phyloP scores from a whole-genome alignment of 2,113 vertebrate species.

The Oenanthe oenanthe region DNA sequence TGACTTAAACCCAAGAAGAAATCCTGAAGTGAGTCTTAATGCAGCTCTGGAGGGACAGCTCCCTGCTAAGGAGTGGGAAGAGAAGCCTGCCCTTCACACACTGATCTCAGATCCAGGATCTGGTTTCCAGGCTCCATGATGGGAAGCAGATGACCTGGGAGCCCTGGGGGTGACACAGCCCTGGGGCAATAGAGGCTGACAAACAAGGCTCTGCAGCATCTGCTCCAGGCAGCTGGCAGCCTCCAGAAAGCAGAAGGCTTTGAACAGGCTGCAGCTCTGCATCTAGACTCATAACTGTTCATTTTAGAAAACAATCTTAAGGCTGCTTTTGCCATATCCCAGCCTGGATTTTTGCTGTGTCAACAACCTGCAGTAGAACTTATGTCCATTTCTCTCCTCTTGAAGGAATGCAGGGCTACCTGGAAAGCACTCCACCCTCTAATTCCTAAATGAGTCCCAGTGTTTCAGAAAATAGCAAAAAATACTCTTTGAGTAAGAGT shows the following conservation, averaged over 20 bases:
- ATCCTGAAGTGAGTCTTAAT: background rate
- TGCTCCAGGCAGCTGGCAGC: background rate
- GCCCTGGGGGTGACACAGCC: background rate
- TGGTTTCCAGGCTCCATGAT: background rate
- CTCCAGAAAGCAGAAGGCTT: background rate
- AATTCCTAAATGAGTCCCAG: background rate
- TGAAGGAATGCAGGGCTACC: background rate
- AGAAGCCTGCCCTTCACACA: background rate
- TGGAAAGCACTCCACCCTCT: background rate
- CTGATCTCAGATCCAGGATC: background rate
- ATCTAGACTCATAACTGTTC: background rate
- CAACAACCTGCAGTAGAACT: background rate
- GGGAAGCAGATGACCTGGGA: conserved; percentile 3
- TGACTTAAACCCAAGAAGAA: background rate
- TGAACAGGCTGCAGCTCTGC: background rate
- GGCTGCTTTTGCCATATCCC: background rate
- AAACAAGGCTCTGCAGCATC: background rate
- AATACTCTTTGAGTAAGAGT: background rate
- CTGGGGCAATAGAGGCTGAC: background rate
- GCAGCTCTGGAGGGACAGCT: background rate
- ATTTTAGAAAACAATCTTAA: background rate
- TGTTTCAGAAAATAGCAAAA: background rate
- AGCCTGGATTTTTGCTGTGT: background rate
- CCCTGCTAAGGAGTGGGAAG: background rate
- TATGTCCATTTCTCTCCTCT: background rate